Evolutionary conservation across 2,113 vertebrate species (phyloP).

Genomic region (Syngnathus typhle): DNA sequence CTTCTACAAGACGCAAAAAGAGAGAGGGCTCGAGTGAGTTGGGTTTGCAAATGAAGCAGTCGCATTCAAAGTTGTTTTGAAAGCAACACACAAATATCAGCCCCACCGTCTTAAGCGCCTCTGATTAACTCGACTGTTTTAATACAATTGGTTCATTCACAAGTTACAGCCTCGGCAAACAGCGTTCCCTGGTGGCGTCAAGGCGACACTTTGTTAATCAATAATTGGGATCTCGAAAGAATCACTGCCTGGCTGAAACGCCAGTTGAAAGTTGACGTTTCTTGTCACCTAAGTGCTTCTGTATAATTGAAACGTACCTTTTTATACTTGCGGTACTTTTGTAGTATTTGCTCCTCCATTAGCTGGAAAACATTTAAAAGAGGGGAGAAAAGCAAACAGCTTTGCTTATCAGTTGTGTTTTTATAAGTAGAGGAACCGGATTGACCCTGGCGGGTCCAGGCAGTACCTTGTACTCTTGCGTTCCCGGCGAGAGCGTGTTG

Average conservation of each 20-base stretch:
- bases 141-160: no score
- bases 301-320: conserved; percentile 66
- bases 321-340: conserved; percentile 78
- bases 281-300: neutral
- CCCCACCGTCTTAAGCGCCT: no score
- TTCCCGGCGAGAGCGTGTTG: conserved; percentile 73
- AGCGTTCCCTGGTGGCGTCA: neutral
- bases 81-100: no score
- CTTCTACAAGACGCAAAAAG: conserved; percentile 55
- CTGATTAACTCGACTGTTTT: no score
- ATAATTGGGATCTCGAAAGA: no score
- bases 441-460: neutral
- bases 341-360: conserved; percentile 78
- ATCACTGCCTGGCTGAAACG: no score
- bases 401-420: neutral
- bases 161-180: neutral
- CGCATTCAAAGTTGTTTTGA: no score
- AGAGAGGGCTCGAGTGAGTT: neutral
- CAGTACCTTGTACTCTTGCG: conserved; percentile 75
- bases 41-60: no score
- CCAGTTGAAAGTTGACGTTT: neutral
- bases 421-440: neutral
- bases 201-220: neutral
- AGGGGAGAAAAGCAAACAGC: neutral
- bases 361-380: conserved; percentile 61